Evolutionary conservation across 64 coral and sea anemone species (phyloP), one percentile per base, ranked within the genome.

Genomic region (Orbicella faveolata): DNA sequence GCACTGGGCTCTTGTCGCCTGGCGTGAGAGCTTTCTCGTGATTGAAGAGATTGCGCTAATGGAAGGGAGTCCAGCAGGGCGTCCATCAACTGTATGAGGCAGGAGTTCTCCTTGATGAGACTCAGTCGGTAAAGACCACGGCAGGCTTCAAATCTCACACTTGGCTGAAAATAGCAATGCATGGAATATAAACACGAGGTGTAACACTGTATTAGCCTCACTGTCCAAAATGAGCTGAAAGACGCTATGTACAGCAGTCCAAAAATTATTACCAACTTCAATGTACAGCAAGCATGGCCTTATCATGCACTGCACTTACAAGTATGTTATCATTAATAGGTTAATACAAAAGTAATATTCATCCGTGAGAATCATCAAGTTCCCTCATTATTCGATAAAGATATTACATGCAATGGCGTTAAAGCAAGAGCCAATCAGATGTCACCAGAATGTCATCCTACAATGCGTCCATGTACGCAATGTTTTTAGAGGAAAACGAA

Each of bases 81-180:
- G 83, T 99, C 94, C 90, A 99, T 95, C 33, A 96, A 73, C 62
- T 93, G 88, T 20, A 88, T 99, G 63, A 99, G 92, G 74, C 94
- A 95, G 18, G 97, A 95, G 79, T 95, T 95, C 17, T 94, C 94
- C 76, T 96, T 99, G 88, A 99, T 99, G 1, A 99, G 85, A 77
- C 97, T 95, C 17, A 99, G 80, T 73, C 91, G 90, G 89, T 95
- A 99, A 0, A 99, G 84, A n/a, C 97, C 97, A 83, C 97, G 88
- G 37, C 94, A 95, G 13, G 97, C 97, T 76, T 99, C 97, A 90
- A 90, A 99, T 48, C 97, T 61, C 9, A 99, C 91, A 63, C 83
- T 85, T 0, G 88, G 91, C 97, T 99, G 81, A 63, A 92, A 89
- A 66, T 25, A 37, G 84, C 23, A 48, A 53, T 51, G 35, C 23